Base-by-base conservation (phyloP, 2,888 invertebrate genomes). In the Brachynemurus nebulosus region DNA sequence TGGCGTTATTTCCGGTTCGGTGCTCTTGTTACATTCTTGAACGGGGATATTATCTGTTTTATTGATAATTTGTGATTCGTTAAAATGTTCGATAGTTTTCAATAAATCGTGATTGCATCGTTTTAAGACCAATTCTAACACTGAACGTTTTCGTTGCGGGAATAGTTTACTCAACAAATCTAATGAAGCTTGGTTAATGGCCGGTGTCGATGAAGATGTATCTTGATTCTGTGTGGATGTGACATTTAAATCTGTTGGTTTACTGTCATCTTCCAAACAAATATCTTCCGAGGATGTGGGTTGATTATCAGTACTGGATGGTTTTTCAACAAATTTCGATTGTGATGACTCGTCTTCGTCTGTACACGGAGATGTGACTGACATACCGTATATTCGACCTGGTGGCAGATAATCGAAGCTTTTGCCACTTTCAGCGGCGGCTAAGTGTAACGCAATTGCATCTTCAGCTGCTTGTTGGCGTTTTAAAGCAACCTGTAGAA, bases 391-490 rank as follows among this genome's bases (percentile, higher is more conserved):
- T 51, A 93, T 91, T 25, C 90, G 83, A 2, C 93, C 93, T 30
- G 86, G 88, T 2, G 93, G 92, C 45, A 92, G 67, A 50, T 76
- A 76, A 47, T 76, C 76, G 53, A 79, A 70, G 51, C 74, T 71
- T 23, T 80, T 74, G 30, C 90, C 86, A 4, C 80, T 82, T 52
- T 83, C 81, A 23, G 80, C 80, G n/a, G 89, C 84, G 14, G 92
- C 83, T 56, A 96, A 70, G 42, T 92, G 89, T 45, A 95, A 67
- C 0, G 95, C 95, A 52, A 95, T 92, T 44, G 92, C 92, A 61
- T 96, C 95, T 68, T 96, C 95, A 0, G 93, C 93, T 0, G 95
- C 95, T 68, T 96, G 95, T 62, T 95, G 93, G 11, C 96, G 72
- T 67, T 96, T 96, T 45, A 96, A 64, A 3, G 96, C 95, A 18